phyloP scores from a whole-genome alignment of 2,113 vertebrate species.

The Propithecus coquereli region DNA sequence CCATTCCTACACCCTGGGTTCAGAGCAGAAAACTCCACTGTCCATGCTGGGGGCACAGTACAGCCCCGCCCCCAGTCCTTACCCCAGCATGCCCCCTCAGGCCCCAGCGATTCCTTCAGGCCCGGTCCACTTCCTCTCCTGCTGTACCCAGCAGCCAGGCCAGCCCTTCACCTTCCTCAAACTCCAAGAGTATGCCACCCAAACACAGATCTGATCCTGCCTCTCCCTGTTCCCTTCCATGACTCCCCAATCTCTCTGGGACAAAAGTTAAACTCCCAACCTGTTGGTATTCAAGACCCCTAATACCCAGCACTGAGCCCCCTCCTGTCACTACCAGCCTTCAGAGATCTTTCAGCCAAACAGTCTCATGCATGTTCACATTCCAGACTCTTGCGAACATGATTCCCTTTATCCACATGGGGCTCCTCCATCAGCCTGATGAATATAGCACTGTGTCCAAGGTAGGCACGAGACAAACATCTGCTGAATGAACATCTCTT shows the following conservation, averaged over 20 bases:
- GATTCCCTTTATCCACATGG: neutral
- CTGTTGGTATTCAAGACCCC: neutral
- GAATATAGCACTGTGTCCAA: neutral
- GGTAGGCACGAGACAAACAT: neutral
- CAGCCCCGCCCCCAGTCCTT: neutral
- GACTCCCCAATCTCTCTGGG: neutral
- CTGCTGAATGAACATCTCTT: neutral
- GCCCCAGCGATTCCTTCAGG: neutral
- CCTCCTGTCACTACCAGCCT: neutral
- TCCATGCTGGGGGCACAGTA: neutral
- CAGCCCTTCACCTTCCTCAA: neutral
- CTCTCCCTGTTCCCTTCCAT: neutral
- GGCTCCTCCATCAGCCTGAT: neutral
- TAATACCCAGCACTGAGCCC: neutral
- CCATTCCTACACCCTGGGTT: neutral
- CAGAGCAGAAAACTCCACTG: neutral
- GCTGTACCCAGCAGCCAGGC: neutral
- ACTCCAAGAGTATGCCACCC: neutral
- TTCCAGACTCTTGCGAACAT: neutral
- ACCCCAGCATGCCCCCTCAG: neutral
- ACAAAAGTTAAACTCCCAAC: neutral
- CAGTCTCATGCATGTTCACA: neutral
- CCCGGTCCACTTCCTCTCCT: neutral
- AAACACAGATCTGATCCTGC: neutral
- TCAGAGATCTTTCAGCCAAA: neutral